Percentiles rank a stretch among this genome's conserved stretches.
phyloP scores from a whole-genome alignment of 1,140 invertebrate genomes.

The Propsilocerus akamusi region DNA sequence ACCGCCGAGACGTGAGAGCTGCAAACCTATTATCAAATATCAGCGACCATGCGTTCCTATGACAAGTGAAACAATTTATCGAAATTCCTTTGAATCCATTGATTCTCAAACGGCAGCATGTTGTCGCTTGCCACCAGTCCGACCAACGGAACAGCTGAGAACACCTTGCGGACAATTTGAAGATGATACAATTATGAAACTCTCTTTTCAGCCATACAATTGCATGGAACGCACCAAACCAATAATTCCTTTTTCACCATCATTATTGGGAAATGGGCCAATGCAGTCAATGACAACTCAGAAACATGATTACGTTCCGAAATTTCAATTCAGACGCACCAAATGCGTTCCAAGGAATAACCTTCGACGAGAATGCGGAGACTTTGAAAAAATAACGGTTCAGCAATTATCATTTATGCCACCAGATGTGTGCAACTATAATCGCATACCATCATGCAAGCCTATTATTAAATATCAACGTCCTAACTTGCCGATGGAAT shows the following conservation, averaged over 20 bases:
- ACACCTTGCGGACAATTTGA: slow-evolving; percentile 26
- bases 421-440: slow-evolving; percentile 21
- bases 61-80: slow-evolving; percentile 35
- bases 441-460: slow-evolving; percentile 19
- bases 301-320: slow-evolving; percentile 50
- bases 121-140: slow-evolving; percentile 17
- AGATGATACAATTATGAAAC: slow-evolving; percentile 25
- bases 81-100: slow-evolving; percentile 31
- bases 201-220: slow-evolving; percentile 31
- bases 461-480: slow-evolving; percentile 22
- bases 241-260: slow-evolving; percentile 17
- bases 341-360: slow-evolving; percentile 31
- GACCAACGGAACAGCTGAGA: slow-evolving; percentile 18
- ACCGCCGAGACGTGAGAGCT: slow-evolving; percentile 31
- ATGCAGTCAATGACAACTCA: slow-evolving; percentile 51
- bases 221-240: slow-evolving; percentile 19
- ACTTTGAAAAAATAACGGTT: slow-evolving; percentile 29
- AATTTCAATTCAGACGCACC: slow-evolving; percentile 27
- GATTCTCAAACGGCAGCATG: slow-evolving; percentile 12
- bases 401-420: slow-evolving; percentile 31
- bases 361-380: slow-evolving; percentile 29
- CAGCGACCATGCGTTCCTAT: slow-evolving; percentile 28
- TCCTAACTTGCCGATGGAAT: slow-evolving; percentile 26
- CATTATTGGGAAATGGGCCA: slow-evolving; percentile 32
- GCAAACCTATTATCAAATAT: slow-evolving; percentile 28